Evolutionary conservation across 2,888 invertebrate genomes (phyloP), one percentile per base, ranked within the genome.

Genomic region (Balanococcus diminutus): DNA sequence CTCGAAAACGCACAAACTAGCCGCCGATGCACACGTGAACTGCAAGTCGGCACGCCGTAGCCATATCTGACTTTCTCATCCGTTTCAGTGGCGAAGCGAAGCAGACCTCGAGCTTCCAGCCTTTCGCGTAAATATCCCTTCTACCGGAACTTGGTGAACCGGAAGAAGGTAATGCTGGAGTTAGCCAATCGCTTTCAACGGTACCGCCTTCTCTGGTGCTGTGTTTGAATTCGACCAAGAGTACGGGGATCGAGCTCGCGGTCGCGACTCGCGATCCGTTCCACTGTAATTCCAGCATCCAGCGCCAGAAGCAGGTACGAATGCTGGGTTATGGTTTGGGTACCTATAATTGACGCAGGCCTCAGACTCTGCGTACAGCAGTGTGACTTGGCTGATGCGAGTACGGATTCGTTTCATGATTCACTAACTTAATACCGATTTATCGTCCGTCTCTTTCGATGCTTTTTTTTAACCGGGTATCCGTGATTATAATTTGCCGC

Each of bases 141-240:
- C 82, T 82, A 61, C 83, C 83, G 61, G 61, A 56, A 61, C 56
- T 61, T 22, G 14, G n/a, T 11, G 8, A 19, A 83, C 83, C 83
- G 83, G 83, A 83, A 83, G 83, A 83, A 83, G 83, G 83, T 83
- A 19, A 61, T 51, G 56, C 83, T 83, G 56, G 56, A 61, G 61
- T 32, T 25, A 32, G 32, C 83, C 83, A 83, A 83, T 83, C 56
- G 83, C 25, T 22, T 46, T 83, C 82, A 46, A 75, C 31, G 83
- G 83, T 56, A 32, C 83, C 83, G 83, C 83, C 83, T 83, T 56
- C 56, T 19, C n/a, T n/a, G n/a, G 16, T 46, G 11, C 19, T 42
- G 42, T 16, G 72, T 72, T 11, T 25, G 72, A 5, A 11, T 5
- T 6, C 16, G 56, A 25, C 22, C n/a, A 51, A 51, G 51, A 51